phyloP scores from a whole-genome alignment of 2,888 invertebrate species.

The Noctua janthina region DNA sequence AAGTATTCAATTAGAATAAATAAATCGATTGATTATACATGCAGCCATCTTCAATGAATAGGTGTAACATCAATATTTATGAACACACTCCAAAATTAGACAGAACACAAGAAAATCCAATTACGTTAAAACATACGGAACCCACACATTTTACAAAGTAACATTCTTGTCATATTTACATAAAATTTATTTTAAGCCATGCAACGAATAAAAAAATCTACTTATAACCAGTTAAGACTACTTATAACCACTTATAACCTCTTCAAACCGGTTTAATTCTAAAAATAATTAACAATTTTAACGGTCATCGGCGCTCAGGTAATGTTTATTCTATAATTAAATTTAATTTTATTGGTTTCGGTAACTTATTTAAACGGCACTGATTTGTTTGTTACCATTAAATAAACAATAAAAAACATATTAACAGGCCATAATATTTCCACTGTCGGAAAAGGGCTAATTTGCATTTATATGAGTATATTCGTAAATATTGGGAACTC shows the following conservation, averaged over 20 bases:
- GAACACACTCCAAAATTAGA: conserved; percentile 29
- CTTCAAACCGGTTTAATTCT: conserved; percentile 38
- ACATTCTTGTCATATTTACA: conserved; percentile 52
- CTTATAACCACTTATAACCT: conserved; percentile 27
- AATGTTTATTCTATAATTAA: conserved; percentile 59
- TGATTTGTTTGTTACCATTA: conserved; percentile 58
- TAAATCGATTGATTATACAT: conserved; percentile 35
- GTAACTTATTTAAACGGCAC: conserved; percentile 41
- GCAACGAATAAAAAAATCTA: conserved; percentile 36
- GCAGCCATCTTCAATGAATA: conserved; percentile 4
- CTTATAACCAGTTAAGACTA: conserved; percentile 36
- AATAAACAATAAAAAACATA: conserved; percentile 50
- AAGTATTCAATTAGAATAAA: conserved; percentile 38
- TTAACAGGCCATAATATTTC: conserved; percentile 36
- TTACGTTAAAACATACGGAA: conserved; percentile 41
- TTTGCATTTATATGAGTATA: conserved; percentile 54
- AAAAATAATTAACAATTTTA: conserved; percentile 49
- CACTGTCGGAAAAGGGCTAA: conserved; percentile 30
- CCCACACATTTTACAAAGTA: conserved; percentile 39
- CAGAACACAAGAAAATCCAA: conserved; percentile 42
- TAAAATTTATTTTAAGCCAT: conserved; percentile 37
- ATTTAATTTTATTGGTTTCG: conserved; percentile 57
- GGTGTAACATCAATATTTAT: conserved; percentile 50
- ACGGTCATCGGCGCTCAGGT: conserved; percentile 29
- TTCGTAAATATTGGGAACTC: conserved; percentile 33